These are phyloP conservation scores for Anisognathus igniventris DNA, from an alignment of 2,797 vertebrate genomes.

Conservation along the genomic window DNA sequence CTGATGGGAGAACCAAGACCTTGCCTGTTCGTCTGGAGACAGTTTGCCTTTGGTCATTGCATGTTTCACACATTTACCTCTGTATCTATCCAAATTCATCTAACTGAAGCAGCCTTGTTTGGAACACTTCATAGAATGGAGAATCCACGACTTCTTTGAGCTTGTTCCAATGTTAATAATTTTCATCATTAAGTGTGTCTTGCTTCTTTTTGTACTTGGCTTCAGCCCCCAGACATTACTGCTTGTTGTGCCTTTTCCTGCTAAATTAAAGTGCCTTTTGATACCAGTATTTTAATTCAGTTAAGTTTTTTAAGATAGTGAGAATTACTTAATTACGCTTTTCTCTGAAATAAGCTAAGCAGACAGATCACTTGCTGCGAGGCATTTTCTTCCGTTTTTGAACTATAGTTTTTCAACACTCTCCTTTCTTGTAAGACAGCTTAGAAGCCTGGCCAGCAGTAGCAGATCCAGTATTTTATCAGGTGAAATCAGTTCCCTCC, in stretches of 20 bases:
- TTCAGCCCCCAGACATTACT: background rate
- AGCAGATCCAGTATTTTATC: background rate
- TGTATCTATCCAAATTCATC: background rate
- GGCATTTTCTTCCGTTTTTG: background rate
- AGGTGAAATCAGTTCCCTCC: background rate
- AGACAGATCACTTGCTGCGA: background rate
- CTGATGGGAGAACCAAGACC: background rate
- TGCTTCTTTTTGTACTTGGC: background rate
- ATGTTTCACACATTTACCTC: background rate
- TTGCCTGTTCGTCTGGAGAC: background rate
- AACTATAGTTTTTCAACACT: background rate
- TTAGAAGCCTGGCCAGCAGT: background rate
- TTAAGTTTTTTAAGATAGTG: background rate
- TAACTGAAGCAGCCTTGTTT: background rate
- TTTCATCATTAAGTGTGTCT: background rate
- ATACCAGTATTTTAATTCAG: background rate
- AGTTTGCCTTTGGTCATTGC: background rate
- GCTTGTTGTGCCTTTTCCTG: background rate
- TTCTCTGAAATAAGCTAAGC: slow-evolving; percentile 25
- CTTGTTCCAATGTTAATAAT: background rate
- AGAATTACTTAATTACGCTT: background rate
- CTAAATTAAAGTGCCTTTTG: slow-evolving; percentile 9
- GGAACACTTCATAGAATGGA: background rate
- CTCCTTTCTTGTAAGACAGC: background rate
- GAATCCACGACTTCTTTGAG: background rate